Conservation (phyloP, 2,888 invertebrate genomes). For the Tipula unca region DNA sequence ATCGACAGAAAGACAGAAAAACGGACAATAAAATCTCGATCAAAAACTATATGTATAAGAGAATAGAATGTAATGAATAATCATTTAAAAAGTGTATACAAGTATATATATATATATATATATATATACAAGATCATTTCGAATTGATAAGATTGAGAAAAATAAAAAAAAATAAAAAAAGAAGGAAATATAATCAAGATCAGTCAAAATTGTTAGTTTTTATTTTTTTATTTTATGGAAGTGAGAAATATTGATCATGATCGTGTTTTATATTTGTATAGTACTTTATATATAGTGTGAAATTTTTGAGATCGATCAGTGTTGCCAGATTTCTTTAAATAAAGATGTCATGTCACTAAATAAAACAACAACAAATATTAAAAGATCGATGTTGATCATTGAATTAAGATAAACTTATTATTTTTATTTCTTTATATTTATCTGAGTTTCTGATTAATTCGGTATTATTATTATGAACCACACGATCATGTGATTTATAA, state of each 20-base stretch:
- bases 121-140: background rate
- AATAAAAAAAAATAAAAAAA: background rate
- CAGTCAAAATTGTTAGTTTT: constrained; percentile 8
- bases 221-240: background rate
- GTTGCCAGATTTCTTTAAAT: constrained; percentile 14
- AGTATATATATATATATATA: too few species aligned
- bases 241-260: constrained; percentile 14
- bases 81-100: background rate
- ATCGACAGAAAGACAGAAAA: constrained; percentile 14
- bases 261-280: background rate
- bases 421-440: background rate
- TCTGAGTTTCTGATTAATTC: background rate
- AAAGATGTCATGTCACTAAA: constrained; percentile 14
- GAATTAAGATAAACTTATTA: background rate
- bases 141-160: constrained; percentile 4
- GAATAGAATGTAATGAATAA: background rate
- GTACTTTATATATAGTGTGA: background rate
- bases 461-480: background rate
- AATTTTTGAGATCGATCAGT: constrained; percentile 8
- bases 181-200: constrained; percentile 8
- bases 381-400: background rate
- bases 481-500: background rate
- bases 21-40: constrained; percentile 14
- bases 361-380: background rate
- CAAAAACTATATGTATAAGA: background rate